Base-by-base conservation (phyloP, 2,113 vertebrate species). In the Australoheros scitulus region DNA sequence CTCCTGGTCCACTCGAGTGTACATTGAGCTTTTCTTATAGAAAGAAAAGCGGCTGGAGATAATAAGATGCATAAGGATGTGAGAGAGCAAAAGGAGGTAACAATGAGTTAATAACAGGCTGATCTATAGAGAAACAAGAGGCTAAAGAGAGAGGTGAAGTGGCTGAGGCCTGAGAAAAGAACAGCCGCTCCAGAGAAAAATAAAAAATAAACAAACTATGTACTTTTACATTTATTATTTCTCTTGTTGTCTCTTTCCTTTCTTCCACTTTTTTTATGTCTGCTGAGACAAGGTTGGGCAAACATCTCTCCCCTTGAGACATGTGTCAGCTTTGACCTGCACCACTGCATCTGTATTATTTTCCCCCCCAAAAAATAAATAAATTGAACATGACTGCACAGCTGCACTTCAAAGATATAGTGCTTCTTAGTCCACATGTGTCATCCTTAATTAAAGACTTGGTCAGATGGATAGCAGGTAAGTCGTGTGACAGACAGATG, bases 401-500 rank as follows among this genome's bases (percentile, higher is more conserved):
- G 70, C 85, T 92, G 91, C 77, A 77, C 41, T 68, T 84, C 60
- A 76, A 86, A 87, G 91, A 92, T 92, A 92, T 6, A 68, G 32
- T 2, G 43, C 36, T 76, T n/a, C 55, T 89, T 89, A 91, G 79
- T 83, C 81, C 59, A 80, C 26, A 61, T 3, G 1, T 84, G 78
- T 85, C 79, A 84, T 70, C 86, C 61, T 74, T 92, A 90, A 93
- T 90, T 90, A 91, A 91, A 84, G 82, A 76, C 76, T 90, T 11
- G 17, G 38, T 81, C 64, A 65, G 68, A 89, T 80, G 87, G 88
- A 81, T 78, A 78, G 70, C 84, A 90, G 87, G 84, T 90, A 82
- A 89, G 83, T 81, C 81, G 81, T 77, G 87, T 94, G 93, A 95
- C 87, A 92, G 93, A 88, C 93, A 93, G 87, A 81, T 94, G 92